Conservation (phyloP, 2,797 vertebrate species). For the Phylloscopus collybita region DNA sequence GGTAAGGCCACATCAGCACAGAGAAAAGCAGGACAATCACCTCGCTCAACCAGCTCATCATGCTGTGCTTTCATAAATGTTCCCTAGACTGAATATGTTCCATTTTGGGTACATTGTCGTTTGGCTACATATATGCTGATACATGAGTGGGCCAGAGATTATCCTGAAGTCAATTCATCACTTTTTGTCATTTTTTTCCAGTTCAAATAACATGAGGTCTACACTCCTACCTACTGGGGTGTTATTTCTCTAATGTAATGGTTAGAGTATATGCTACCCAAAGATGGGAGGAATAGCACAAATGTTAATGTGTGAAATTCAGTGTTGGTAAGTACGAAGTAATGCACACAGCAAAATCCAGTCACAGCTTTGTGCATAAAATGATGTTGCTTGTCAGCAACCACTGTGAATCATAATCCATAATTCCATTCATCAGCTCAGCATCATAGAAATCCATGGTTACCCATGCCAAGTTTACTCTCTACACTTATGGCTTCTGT, state of each 20-base stretch:
- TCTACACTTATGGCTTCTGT: background rate
- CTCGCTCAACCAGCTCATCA: fast-evolving
- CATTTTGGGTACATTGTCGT: background rate
- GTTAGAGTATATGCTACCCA: background rate
- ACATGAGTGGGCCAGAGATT: background rate
- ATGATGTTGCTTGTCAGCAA: background rate
- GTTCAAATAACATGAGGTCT: background rate
- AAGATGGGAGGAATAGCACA: background rate
- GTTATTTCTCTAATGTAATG: background rate
- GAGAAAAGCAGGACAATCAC: background rate
- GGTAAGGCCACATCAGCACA: background rate
- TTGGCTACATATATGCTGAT: background rate
- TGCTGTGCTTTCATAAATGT: background rate
- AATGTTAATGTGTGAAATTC: background rate
- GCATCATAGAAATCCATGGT: background rate
- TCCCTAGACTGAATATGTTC: background rate
- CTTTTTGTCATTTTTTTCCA: background rate
- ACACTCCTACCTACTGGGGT: background rate
- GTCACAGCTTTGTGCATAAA: background rate
- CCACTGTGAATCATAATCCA: background rate
- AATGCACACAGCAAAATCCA: background rate
- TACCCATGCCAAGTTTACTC: background rate
- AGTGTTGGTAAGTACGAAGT: background rate
- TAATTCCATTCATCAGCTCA: background rate
- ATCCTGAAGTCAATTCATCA: background rate